Conservation (phyloP, 2,888 invertebrate species). For the Arrhopalites spinosus region DNA sequence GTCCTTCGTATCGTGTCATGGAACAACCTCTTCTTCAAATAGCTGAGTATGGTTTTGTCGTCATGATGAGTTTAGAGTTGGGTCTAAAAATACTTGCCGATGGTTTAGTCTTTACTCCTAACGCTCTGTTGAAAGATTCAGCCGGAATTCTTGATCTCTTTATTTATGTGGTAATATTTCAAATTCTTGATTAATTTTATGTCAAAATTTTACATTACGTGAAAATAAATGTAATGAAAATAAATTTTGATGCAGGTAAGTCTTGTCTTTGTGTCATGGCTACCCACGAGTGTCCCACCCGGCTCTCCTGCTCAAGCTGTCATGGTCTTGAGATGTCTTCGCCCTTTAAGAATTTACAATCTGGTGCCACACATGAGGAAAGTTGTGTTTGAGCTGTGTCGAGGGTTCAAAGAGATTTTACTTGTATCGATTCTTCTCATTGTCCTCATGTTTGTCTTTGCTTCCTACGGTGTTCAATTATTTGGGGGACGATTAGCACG, state of each 20-base stretch:
- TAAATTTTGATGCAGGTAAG: constrained; percentile 71
- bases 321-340: constrained; percentile 94
- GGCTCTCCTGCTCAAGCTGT: constrained; percentile 91
- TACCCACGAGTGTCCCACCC: constrained; percentile 89
- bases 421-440: constrained; percentile 95
- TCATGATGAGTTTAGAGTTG: constrained; percentile 97
- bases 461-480: constrained; percentile 96
- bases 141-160: constrained; percentile 96
- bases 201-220: no score
- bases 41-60: constrained; percentile 96
- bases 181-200: background rate
- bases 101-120: constrained; percentile 97
- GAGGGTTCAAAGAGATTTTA: constrained; percentile 98
- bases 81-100: constrained; percentile 94
- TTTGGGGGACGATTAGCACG: constrained; percentile 95
- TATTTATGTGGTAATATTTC: constrained; percentile 91
- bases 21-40: constrained; percentile 89
- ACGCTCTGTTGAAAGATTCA: constrained; percentile 96
- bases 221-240: background rate
- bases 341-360: constrained; percentile 95
- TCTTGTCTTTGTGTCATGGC: constrained; percentile 93
- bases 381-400: constrained; percentile 96
- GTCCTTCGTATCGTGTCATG: constrained; percentile 90
- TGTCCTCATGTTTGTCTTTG: constrained; percentile 98
- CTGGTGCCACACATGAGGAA: constrained; percentile 99